A percentile compares a stretch with the other conserved stretches of the same genome.
Conservation (phyloP, 2,888 invertebrate genomes). For the Podabrus alpinus region DNA sequence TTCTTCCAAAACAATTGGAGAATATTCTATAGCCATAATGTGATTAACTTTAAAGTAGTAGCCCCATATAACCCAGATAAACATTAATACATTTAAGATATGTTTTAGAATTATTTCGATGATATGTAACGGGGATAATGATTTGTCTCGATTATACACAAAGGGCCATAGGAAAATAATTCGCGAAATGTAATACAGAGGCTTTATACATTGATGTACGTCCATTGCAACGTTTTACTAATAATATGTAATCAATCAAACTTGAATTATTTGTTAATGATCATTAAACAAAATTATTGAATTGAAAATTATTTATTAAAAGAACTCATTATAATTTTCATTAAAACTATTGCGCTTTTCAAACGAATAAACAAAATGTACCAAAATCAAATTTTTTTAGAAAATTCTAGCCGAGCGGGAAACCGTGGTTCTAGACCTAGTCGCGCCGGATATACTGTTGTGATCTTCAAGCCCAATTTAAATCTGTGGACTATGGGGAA, state of each 20-base stretch:
- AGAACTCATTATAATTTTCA: too few species aligned
- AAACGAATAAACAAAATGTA: too few species aligned
- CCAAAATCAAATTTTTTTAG: too few species aligned
- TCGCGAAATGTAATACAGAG: not conserved
- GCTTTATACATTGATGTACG: not conserved
- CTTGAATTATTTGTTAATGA: too few species aligned
- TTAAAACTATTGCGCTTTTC: too few species aligned
- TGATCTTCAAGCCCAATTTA: too few species aligned
- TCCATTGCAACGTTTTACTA: not conserved
- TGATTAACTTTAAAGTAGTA: not conserved
- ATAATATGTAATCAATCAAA: not conserved
- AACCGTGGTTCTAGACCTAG: too few species aligned
- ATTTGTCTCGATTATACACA: not conserved
- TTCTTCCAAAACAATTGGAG: not conserved
- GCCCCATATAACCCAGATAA: not conserved
- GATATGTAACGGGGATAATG: not conserved
- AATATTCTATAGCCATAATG: not conserved
- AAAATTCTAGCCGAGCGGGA: too few species aligned
- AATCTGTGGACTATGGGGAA: too few species aligned
- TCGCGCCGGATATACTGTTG: too few species aligned
- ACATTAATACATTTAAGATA: not conserved
- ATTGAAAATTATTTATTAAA: too few species aligned
- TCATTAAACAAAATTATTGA: too few species aligned
- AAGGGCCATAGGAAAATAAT: not conserved
- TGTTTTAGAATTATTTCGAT: not conserved